Evolutionary conservation across 2,888 invertebrate genomes (phyloP).

Genomic region (Andrena trimmerana): DNA sequence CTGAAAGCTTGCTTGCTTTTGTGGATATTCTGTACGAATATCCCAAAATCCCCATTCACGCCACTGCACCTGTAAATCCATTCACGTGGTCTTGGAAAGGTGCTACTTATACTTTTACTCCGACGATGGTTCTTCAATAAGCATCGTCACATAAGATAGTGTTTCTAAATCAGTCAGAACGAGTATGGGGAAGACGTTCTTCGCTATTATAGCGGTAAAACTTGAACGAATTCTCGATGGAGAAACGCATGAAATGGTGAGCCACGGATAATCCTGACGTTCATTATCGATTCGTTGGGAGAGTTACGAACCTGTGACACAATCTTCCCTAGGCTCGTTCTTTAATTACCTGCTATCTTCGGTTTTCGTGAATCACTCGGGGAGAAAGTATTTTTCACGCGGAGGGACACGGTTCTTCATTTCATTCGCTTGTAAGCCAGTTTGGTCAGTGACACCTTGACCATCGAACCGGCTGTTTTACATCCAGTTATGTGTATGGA

Average conservation of each 20-base stretch:
- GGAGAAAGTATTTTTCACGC: background rate
- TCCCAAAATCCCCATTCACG: background rate
- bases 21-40: background rate
- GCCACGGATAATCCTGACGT: background rate
- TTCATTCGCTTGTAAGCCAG: background rate
- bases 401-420: background rate
- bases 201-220: slow-evolving; percentile 4
- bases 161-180: background rate
- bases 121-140: background rate
- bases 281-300: background rate
- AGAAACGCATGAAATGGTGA: background rate
- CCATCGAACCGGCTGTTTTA: background rate
- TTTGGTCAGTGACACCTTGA: background rate
- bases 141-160: background rate
- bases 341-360: background rate
- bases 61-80: too few relatives aligned
- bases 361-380: slow-evolving; percentile 6
- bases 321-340: background rate
- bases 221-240: background rate
- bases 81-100: too few relatives aligned
- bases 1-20: background rate
- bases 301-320: background rate
- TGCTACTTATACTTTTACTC: too few relatives aligned
- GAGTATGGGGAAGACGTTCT: background rate
- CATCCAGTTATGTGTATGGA: background rate